These are phyloP conservation scores for Alfaro cultratus DNA, from an alignment of 2,797 vertebrate species.

Conservation along the genomic window DNA sequence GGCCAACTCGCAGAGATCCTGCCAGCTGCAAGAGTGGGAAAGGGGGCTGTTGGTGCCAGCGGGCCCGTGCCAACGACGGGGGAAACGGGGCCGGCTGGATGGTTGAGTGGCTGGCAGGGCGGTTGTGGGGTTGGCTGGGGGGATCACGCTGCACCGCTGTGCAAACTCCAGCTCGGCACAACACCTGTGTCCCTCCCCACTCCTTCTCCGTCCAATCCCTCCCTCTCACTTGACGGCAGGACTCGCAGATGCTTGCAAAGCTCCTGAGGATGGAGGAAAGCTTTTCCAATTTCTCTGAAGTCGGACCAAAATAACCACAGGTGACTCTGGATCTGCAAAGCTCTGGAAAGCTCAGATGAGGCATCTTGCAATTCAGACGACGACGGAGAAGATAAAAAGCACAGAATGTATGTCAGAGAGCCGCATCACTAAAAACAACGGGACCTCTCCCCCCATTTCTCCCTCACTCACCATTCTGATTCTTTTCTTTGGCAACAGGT, in stretches of 20 bases:
- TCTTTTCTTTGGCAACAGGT: conserved; percentile 48
- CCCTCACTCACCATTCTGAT: not conserved
- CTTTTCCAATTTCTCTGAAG: conserved; percentile 59
- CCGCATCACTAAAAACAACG: conserved; percentile 31
- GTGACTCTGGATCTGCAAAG: conserved; percentile 47
- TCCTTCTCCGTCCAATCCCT: not conserved
- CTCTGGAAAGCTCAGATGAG: conserved; percentile 51
- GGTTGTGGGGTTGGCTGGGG: conserved; percentile 45
- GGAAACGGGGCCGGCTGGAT: conserved; percentile 60
- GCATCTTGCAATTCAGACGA: conserved; percentile 47
- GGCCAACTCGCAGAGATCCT: conserved; percentile 46
- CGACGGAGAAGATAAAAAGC: conserved; percentile 41
- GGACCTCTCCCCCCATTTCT: not conserved
- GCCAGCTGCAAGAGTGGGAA: conserved; percentile 61
- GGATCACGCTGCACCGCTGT: conserved; percentile 62
- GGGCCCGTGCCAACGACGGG: conserved; percentile 47
- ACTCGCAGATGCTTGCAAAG: conserved; percentile 66
- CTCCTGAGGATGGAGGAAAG: conserved; percentile 57
- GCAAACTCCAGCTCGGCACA: conserved; percentile 59
- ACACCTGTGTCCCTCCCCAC: conserved; percentile 55
- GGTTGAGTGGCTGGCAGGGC: conserved; percentile 57
- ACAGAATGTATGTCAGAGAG: conserved; percentile 23
- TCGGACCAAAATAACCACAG: conserved; percentile 69
- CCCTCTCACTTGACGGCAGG: conserved; percentile 33
- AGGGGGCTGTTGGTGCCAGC: conserved; percentile 40